Conservation (phyloP, 2,113 vertebrate genomes). For the Sebastes fasciatus region DNA sequence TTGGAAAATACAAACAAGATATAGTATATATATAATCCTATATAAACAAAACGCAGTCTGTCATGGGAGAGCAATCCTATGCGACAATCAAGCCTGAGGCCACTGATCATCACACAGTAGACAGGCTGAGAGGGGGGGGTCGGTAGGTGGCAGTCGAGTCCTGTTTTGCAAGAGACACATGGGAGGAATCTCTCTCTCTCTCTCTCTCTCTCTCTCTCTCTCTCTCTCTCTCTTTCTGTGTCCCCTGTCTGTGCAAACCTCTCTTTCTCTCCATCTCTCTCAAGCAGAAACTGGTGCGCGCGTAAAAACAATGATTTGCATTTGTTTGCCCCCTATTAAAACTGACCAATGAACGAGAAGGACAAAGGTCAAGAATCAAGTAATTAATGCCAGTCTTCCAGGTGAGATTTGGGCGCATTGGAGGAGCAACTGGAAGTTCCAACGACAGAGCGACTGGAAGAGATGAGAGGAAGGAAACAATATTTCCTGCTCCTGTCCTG, state of each 20-base stretch:
- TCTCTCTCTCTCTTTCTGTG: slow-evolving; percentile 1
- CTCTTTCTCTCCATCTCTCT: slow-evolving; percentile 13
- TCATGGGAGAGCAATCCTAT: slow-evolving; percentile 63
- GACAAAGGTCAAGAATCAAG: slow-evolving; percentile 84
- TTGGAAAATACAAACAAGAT: slow-evolving; percentile 42
- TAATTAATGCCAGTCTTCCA: slow-evolving; percentile 84
- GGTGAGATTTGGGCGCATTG: slow-evolving; percentile 43
- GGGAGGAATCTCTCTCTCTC: slow-evolving; percentile 55
- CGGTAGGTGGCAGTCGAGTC: slow-evolving; percentile 94
- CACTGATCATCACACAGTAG: slow-evolving; percentile 19
- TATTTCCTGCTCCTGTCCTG: slow-evolving; percentile 47
- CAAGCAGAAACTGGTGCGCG: neutral
- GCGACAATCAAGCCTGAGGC: slow-evolving; percentile 64
- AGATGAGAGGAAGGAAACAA: slow-evolving; percentile 17
- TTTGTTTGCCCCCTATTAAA: slow-evolving; percentile 54
- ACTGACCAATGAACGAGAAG: slow-evolving; percentile 88
- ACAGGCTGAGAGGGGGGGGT: slow-evolving; percentile 34
- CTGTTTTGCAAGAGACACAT: slow-evolving; percentile 74
- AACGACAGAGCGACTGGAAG: slow-evolving; percentile 25
- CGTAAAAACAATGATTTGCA: slow-evolving; percentile 72
- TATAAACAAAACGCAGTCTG: slow-evolving; percentile 52
- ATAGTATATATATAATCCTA: slow-evolving; percentile 35
- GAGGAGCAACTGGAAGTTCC: slow-evolving; percentile 51
- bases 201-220: slow-evolving; percentile 13
- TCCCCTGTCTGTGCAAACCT: slow-evolving; percentile 30